Conservation (phyloP, 2,113 vertebrate genomes). For the Odobenus rosmarus region DNA sequence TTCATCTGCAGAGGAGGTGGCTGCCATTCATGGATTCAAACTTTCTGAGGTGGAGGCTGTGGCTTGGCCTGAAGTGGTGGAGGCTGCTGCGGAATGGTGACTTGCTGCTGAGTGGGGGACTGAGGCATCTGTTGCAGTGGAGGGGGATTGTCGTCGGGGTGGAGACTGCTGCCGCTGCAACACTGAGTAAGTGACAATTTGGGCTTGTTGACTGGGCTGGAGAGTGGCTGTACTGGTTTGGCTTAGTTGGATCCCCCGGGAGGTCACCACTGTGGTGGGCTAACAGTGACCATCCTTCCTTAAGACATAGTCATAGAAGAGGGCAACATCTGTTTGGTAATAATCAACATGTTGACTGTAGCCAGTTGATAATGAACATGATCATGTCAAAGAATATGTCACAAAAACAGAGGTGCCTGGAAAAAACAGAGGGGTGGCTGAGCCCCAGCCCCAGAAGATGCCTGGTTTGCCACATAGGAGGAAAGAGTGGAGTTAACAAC, state of each 20-base stretch:
- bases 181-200: constrained; percentile 83
- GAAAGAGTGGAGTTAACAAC: constrained; percentile 75
- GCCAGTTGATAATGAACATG: too few species aligned
- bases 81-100: constrained; percentile 86
- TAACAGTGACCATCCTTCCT: constrained; percentile 86
- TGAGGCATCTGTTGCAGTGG: constrained; percentile 88
- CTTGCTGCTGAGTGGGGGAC: constrained; percentile 91
- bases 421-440: constrained; percentile 58
- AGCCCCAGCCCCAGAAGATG: constrained; percentile 77
- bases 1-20: constrained; percentile 93
- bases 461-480: constrained; percentile 78
- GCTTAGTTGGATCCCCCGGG: constrained; percentile 81
- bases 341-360: constrained; percentile 91
- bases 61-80: constrained; percentile 85
- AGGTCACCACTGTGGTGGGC: constrained; percentile 87
- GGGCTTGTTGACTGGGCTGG: constrained; percentile 79
- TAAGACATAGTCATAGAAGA: constrained; percentile 86
- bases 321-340: constrained; percentile 89
- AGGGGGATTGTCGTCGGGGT: constrained; percentile 83
- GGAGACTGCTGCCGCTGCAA: constrained; percentile 81
- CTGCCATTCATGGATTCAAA: constrained; percentile 81
- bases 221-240: constrained; percentile 77
- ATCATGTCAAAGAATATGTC: too few species aligned
- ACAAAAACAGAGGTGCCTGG: too few species aligned
- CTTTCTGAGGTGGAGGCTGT: constrained; percentile 89